phyloP scores from a whole-genome alignment of 2,113 vertebrate species.

The Chauna torquata region DNA sequence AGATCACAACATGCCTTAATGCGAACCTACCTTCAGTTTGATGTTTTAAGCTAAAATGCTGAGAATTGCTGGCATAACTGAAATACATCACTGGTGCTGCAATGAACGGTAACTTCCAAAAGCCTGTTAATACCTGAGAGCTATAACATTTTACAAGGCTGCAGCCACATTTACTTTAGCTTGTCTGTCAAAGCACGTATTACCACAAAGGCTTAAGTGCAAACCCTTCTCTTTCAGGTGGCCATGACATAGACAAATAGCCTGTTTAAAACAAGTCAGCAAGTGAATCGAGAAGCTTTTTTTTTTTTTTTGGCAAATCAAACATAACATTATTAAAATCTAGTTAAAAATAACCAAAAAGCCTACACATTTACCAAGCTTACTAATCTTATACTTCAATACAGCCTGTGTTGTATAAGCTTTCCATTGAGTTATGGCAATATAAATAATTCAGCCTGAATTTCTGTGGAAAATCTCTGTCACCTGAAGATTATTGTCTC shows the following conservation, averaged over 20 bases:
- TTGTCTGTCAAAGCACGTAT: not conserved
- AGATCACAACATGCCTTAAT: not conserved
- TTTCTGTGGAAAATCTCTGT: not conserved
- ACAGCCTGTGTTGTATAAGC: not conserved
- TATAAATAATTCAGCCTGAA: not conserved
- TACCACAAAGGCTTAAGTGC: not conserved
- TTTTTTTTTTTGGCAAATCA: not conserved
- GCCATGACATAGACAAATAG: not conserved
- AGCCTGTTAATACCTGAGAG: not conserved
- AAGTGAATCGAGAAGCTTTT: not conserved
- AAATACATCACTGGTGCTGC: not conserved
- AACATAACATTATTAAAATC: not conserved
- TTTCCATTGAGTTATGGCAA: not conserved
- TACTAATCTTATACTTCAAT: not conserved
- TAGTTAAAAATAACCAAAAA: constrained; percentile 12
- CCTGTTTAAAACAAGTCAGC: not conserved
- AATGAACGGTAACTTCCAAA: not conserved
- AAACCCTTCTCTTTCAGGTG: not conserved
- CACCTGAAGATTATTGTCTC: not conserved
- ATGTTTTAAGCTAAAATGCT: not conserved
- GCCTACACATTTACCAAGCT: not conserved
- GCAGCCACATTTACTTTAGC: not conserved
- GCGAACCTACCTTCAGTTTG: not conserved
- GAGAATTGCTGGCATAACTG: not conserved
- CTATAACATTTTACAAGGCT: constrained; percentile 4